These are phyloP conservation scores for Rhinoraja longicauda DNA, from an alignment of 2,797 vertebrate species.

Conservation along the genomic window DNA sequence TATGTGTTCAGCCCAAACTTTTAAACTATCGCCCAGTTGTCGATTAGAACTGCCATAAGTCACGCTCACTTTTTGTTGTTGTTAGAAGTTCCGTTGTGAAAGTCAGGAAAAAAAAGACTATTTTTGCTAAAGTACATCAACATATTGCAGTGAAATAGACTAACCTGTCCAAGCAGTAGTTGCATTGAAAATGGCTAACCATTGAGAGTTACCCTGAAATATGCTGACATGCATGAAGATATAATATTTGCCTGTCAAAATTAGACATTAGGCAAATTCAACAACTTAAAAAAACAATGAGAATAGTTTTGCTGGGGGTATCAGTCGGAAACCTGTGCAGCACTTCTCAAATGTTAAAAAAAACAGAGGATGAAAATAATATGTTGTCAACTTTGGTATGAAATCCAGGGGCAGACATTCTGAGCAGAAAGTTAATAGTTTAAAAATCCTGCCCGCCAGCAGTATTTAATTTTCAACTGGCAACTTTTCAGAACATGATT, in stretches of 20 bases:
- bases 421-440: not conserved
- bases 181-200: not conserved
- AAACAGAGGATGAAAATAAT: not conserved
- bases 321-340: not conserved
- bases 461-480: not conserved
- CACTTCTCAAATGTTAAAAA: not conserved
- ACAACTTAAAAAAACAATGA: not conserved
- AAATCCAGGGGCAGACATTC: not conserved
- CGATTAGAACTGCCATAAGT: not conserved
- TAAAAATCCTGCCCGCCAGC: not conserved
- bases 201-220: not conserved
- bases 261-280: not conserved
- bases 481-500: not conserved
- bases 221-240: not conserved
- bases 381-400: not conserved
- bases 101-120: too few relatives aligned
- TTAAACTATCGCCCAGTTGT: not conserved
- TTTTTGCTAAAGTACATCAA: not conserved
- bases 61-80: not conserved
- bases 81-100: not conserved
- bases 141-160: conserved; percentile 1
- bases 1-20: not conserved
- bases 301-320: not conserved
- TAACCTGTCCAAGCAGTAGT: not conserved
- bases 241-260: not conserved